Evolutionary conservation across 2,113 vertebrate species (phyloP), one percentile per base, ranked within the genome.

Genomic region (Ondatra zibethicus): DNA sequence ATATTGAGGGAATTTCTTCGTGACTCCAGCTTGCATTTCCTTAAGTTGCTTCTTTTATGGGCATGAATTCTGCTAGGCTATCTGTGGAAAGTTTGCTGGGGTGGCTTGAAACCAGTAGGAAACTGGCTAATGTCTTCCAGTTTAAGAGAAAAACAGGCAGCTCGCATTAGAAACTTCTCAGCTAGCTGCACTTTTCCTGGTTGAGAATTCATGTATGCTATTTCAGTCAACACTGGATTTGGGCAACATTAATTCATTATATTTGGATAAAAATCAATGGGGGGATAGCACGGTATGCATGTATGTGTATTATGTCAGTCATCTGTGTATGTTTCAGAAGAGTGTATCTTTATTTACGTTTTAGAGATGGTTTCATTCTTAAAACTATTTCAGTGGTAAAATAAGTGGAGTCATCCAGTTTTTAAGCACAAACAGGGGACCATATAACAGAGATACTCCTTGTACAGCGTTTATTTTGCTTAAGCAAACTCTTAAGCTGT

Each of bases 1-100:
- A 96, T 97, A 96, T 92, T 89, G 93, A 97, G 92, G 93, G 91
- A 96, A 96, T 97, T 95, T 96, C 87, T 98, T 97, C 97, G 96
- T 93, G 96, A 97, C 87, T 96, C 94, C 77, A 95, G 94, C 85
- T 94, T 97, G 80, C 81, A 91, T 96, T 96, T 96, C 97, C 96
- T 96, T 78, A 95, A 16, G 3, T 91, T 96, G 96, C 72, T 96
- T 92, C 31, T 97, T 97, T 97, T 93, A 93, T 91, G 73, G 89
- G 85, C 75, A 94, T 94, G 70, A 97, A 97, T 97, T 96, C 39
- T 88, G 78, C 73, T 93, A 92, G 86, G 58, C 94, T 82, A 25
- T 66, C 61, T 82, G 61, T 95, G 95, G 70, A 93, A 97, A 97
- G 91, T 96, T 96, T 70, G 73, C 81, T 97, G 1, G 1, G 93